Percentiles rank a stretch among this genome's conserved stretches.
Evolutionary conservation across 2,113 vertebrate species (phyloP).

Genomic region (Camelus bactrianus): DNA sequence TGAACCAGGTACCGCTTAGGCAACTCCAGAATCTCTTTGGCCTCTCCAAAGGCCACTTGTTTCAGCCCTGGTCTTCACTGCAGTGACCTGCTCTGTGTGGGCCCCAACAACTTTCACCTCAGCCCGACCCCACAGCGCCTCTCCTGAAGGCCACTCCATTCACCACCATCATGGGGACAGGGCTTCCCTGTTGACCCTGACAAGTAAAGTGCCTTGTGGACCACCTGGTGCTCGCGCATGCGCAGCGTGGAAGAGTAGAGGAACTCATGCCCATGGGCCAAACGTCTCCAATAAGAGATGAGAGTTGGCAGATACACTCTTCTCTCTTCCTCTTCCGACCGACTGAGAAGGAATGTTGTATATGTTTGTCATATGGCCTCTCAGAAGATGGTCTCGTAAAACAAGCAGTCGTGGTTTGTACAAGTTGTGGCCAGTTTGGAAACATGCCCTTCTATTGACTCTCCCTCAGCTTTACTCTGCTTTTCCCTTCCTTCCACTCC

Average conservation of each 20-base stretch:
- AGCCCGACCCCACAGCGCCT: not conserved
- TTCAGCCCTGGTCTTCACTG: not conserved
- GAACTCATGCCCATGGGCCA: fast-evolving
- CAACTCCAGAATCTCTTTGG: not conserved
- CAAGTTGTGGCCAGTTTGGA: not conserved
- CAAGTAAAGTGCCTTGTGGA: not conserved
- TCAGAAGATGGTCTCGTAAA: not conserved
- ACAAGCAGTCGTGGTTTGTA: not conserved
- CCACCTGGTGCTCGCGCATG: not conserved
- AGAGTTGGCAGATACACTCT: not conserved
- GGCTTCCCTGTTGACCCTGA: not conserved
- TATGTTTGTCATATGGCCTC: not conserved
- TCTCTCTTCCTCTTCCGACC: not conserved
- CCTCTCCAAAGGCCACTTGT: not conserved
- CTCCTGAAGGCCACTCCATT: not conserved
- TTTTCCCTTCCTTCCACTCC: not conserved
- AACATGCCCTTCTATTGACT: not conserved
- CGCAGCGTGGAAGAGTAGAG: fast-evolving
- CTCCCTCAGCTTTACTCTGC: not conserved
- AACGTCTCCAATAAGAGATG: not conserved
- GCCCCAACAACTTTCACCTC: not conserved
- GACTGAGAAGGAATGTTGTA: not conserved
- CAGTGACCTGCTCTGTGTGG: not conserved
- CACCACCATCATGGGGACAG: fast-evolving
- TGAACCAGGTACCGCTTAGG: not conserved